A percentile compares a stretch with the other conserved stretches of the same genome.
These are phyloP conservation scores for Polydrusus pterygomalis DNA, from an alignment of 2,888 invertebrate species.

Conservation along the genomic window DNA sequence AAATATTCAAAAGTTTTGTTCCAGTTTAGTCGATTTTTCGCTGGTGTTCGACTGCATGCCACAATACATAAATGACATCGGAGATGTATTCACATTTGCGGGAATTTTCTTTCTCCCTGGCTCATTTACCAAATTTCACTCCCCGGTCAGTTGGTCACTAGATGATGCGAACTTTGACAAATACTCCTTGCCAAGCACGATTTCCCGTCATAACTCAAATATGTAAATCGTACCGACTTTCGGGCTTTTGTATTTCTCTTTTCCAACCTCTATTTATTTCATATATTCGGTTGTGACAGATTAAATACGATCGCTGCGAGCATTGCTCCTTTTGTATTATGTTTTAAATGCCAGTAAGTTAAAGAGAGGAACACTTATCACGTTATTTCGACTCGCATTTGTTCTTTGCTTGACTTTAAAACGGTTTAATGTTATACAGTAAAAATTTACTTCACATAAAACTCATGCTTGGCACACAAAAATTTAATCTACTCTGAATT, in stretches of 20 bases:
- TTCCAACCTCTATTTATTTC: slow-evolving; percentile 32
- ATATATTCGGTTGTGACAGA: slow-evolving; percentile 23
- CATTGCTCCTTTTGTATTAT: neutral
- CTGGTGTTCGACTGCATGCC: slow-evolving; percentile 52
- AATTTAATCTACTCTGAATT: slow-evolving; percentile 52
- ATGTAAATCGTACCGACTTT: slow-evolving; percentile 61
- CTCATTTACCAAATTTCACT: slow-evolving; percentile 65
- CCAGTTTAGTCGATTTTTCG: no score
- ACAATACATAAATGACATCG: slow-evolving; percentile 69
- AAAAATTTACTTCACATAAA: slow-evolving; percentile 43
- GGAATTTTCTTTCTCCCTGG: slow-evolving; percentile 68
- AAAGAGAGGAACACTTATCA: no score
- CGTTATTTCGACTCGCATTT: no score
- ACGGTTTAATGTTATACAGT: slow-evolving; percentile 4
- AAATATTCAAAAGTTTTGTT: no score
- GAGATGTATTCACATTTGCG: slow-evolving; percentile 71
- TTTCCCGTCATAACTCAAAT: slow-evolving; percentile 66
- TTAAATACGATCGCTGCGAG: slow-evolving; percentile 10
- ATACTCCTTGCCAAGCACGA: slow-evolving; percentile 63
- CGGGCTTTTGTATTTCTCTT: slow-evolving; percentile 26
- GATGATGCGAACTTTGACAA: slow-evolving; percentile 69
- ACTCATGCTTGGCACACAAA: slow-evolving; percentile 50
- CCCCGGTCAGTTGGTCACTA: slow-evolving; percentile 70
- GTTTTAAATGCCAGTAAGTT: no score
- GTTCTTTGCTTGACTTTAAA: slow-evolving; percentile 16